phyloP scores from a whole-genome alignment of 53 echinoderm and acorn worm species.

The Holothuria leucospilota region DNA sequence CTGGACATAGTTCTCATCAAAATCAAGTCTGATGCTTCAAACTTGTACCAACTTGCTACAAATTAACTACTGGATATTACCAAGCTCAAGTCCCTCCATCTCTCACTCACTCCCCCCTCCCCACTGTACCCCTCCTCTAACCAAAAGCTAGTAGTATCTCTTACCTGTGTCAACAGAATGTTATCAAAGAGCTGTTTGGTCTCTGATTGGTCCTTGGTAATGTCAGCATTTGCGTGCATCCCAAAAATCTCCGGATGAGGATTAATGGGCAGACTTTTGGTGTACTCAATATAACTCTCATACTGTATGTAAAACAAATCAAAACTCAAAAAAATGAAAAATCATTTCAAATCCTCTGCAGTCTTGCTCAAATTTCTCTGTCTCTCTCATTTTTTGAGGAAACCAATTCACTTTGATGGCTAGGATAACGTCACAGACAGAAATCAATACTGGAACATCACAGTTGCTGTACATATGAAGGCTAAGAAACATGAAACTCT shows the following conservation, averaged over 20 bases:
- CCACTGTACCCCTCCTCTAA: no score
- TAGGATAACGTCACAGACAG: neutral
- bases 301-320: conserved; percentile 67
- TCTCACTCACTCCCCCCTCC: no score
- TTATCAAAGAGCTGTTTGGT: conserved; percentile 99
- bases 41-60: no score
- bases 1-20: no score
- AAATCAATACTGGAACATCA: neutral
- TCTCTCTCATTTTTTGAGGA: no score
- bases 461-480: neutral
- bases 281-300: conserved; percentile 97
- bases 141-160: no score
- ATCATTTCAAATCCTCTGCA: neutral
- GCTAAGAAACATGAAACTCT: neutral
- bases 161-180: conserved; percentile 96
- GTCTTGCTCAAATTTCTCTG: no score
- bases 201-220: conserved; percentile 96
- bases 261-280: conserved; percentile 90
- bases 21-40: no score
- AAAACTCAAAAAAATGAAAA: conserved; percentile 19
- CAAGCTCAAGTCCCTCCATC: no score
- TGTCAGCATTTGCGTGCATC: conserved; percentile 98
- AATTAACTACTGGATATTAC: no score
- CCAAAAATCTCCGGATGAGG: conserved; percentile 96
- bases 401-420: no score